Percentiles rank a stretch among this genome's conserved stretches.
Evolutionary conservation across 2,888 invertebrate genomes (phyloP).

Genomic region (Drosophila formosana): DNA sequence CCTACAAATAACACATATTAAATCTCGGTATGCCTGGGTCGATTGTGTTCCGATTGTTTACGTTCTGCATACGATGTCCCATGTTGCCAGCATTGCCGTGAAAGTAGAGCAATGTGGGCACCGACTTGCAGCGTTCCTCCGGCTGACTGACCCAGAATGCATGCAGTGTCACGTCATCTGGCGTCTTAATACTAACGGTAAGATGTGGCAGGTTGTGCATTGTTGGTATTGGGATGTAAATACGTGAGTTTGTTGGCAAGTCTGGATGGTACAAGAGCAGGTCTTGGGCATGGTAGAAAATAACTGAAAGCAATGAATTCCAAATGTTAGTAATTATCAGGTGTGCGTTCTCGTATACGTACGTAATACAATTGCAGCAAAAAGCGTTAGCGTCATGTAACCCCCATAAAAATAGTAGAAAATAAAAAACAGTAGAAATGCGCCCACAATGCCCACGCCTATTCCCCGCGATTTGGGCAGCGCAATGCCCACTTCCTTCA

Average conservation of each 20-base stretch:
- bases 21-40: not conserved
- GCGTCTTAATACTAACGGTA: slow-evolving; percentile 90
- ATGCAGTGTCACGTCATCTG: slow-evolving; percentile 92
- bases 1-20: slow-evolving; percentile 37
- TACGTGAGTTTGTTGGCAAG: slow-evolving; percentile 94
- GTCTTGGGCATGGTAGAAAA: slow-evolving; percentile 94
- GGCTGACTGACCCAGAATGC: slow-evolving; percentile 93
- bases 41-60: slow-evolving; percentile 22
- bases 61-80: slow-evolving; percentile 96
- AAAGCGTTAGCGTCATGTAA: slow-evolving; percentile 89
- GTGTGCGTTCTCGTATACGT: slow-evolving; percentile 66
- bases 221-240: slow-evolving; percentile 94
- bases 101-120: slow-evolving; percentile 94
- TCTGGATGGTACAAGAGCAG: slow-evolving; percentile 95
- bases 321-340: not conserved
- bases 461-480: slow-evolving; percentile 86
- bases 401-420: slow-evolving; percentile 94
- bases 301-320: slow-evolving; percentile 86
- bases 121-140: slow-evolving; percentile 88
- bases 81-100: slow-evolving; percentile 99
- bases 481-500: slow-evolving; percentile 81
- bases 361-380: slow-evolving; percentile 91
- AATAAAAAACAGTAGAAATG: slow-evolving; percentile 90
- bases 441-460: slow-evolving; percentile 92
- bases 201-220: slow-evolving; percentile 95